Base-by-base conservation (phyloP, 2,888 invertebrate genomes). In the Drosophila pullipes region DNA sequence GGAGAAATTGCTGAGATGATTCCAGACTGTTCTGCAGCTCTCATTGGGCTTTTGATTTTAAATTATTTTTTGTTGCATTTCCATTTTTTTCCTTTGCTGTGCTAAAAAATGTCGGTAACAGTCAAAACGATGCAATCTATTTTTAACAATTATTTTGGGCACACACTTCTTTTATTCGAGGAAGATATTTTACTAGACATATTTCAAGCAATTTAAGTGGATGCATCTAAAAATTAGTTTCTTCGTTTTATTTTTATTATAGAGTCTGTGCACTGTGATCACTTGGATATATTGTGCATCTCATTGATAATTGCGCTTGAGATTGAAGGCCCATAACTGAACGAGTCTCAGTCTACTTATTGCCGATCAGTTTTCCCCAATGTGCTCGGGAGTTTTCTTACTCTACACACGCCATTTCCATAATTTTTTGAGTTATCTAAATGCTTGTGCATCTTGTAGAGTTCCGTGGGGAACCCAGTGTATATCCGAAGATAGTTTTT, bases 1-100 rank as follows among this genome's bases (percentile, higher is more conserved):
- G 50, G 50, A 57, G 37, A 52, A 64, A 66, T 41, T 58, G 1
- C 16, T 30, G 9, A 28, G 37, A 11, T 31, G 16, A n/a, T 54
- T 53, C 44, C 30, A 37, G 67, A 44, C 35, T 39, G 39, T 37
- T 52, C 35, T 53, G 4, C 4, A 25, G 22, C 22, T 47, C 47
- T 7, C 22, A 1, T 64, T n/a, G n/a, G 10, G 30, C 10, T 22
- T 47, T 47, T 25, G 28, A 28, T 33, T 55, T 55, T 31, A n/a
- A 22, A 25, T 25, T 3, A 37, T 18, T 25, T 31, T 9, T 31
- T 31, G 7, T 55, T 13, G 7, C 22, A 53, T 7, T 53, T 22
- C 1, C 22, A 3, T 13, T 47, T 22, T 11, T 3, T 13, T 44
- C 7, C 1, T 39, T 41, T 41, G 9, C 18, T 41, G 4, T 11